Conservation (phyloP, 2,113 vertebrate genomes). For the Myotis davidii region DNA sequence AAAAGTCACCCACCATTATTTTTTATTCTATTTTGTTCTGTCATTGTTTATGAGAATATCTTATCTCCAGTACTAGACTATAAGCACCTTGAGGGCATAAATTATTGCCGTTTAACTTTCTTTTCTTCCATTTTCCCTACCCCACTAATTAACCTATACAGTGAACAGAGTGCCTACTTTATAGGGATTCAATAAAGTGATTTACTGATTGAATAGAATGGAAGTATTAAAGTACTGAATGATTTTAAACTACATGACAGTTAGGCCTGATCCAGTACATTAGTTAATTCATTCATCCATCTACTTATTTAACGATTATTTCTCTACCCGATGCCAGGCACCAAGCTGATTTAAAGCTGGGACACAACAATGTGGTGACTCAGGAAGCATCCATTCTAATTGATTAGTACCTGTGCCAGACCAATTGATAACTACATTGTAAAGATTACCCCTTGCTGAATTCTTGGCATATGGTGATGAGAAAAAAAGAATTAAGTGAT, state of each 20-base stretch:
- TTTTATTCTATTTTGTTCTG: neutral
- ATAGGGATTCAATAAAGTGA: neutral
- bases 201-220: neutral
- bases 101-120: slow-evolving; percentile 9
- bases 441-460: neutral
- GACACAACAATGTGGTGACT: neutral
- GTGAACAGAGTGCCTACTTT: neutral
- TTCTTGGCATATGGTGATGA: neutral
- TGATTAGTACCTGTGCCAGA: neutral
- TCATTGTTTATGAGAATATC: neutral
- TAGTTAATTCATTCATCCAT: neutral
- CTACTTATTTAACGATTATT: neutral
- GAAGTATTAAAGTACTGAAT: slow-evolving; percentile 18
- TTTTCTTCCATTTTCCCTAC: neutral
- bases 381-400: neutral
- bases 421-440: neutral
- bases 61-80: neutral
- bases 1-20: neutral
- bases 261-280: neutral
- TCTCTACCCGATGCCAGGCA: neutral
- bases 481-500: neutral
- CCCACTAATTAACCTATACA: neutral
- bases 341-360: neutral
- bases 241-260: neutral
- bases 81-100: neutral